These are phyloP conservation scores for Lacerta viridis DNA, from an alignment of 2,797 vertebrate genomes.

Conservation along the genomic window DNA sequence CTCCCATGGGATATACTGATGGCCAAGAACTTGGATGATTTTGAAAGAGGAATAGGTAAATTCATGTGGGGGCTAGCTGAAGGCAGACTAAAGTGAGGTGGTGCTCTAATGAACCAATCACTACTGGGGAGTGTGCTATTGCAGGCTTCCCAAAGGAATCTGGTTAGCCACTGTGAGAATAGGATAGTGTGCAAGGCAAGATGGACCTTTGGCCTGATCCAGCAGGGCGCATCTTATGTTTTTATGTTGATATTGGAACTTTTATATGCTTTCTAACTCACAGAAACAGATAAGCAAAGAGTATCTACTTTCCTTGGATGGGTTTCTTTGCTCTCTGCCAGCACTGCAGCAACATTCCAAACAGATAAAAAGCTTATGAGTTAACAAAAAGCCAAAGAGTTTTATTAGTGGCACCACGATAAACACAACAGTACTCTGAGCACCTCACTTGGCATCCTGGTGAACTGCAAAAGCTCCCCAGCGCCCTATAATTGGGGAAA, in stretches of 20 bases:
- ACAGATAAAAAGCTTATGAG: slow-evolving; percentile 50
- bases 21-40: too few relatives aligned
- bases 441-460: slow-evolving; percentile 34
- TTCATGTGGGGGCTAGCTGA: too few relatives aligned
- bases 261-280: background rate
- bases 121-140: too few relatives aligned
- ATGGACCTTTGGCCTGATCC: too few relatives aligned
- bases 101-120: too few relatives aligned
- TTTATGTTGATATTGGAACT: background rate
- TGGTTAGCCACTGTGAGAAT: too few relatives aligned
- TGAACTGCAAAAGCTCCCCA: slow-evolving; percentile 44
- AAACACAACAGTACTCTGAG: slow-evolving; percentile 44
- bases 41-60: too few relatives aligned
- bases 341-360: slow-evolving; percentile 31
- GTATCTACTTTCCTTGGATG: slow-evolving; percentile 30
- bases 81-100: too few relatives aligned
- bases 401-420: slow-evolving; percentile 44
- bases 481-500: slow-evolving; percentile 43
- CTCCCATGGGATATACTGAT: too few relatives aligned
- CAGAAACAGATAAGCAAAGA: slow-evolving; percentile 1
- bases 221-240: too few relatives aligned
- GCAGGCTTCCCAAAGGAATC: too few relatives aligned
- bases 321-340: slow-evolving; percentile 28
- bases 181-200: too few relatives aligned
- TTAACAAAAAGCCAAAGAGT: slow-evolving; percentile 46